These are phyloP conservation scores for Elephas maximus DNA, from an alignment of 2,113 vertebrate species.

Conservation along the genomic window DNA sequence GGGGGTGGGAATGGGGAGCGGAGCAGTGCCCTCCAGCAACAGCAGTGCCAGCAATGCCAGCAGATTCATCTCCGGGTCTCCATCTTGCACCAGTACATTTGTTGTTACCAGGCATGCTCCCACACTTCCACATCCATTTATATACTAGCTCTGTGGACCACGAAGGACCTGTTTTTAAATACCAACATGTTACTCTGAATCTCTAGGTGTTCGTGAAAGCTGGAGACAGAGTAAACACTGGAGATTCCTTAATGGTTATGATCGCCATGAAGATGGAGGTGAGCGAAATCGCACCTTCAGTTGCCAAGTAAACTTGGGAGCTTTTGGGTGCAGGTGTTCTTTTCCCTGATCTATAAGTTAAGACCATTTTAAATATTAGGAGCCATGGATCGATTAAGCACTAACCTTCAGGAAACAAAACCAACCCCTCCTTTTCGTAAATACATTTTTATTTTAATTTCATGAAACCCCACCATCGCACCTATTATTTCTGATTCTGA, in stretches of 20 bases:
- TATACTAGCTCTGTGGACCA: not conserved
- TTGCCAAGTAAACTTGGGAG: not conserved
- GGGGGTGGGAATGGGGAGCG: not conserved
- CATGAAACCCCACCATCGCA: not conserved
- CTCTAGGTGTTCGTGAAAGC: constrained; percentile 95
- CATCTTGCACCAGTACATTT: not conserved
- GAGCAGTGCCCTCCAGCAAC: no score
- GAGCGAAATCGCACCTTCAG: constrained; percentile 62
- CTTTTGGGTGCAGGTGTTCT: not conserved
- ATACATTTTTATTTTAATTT: constrained; percentile 4
- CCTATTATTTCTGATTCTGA: constrained; percentile 36
- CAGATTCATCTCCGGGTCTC: not conserved
- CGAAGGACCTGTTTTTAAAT: not conserved
- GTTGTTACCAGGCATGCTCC: not conserved
- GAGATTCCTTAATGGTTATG: constrained; percentile 97
- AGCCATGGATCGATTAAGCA: not conserved
- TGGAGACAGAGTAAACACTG: constrained; percentile 93
- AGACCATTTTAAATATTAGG: constrained; percentile 15
- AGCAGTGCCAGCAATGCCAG: not conserved
- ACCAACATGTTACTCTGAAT: constrained; percentile 42
- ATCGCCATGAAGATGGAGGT: constrained; percentile 99
- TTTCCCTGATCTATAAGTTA: not conserved
- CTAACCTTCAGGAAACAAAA: not conserved
- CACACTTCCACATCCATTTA: not conserved
- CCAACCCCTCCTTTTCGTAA: not conserved